Evolutionary conservation across 2,888 invertebrate genomes (phyloP).

Genomic region (Melinaea menophilus): DNA sequence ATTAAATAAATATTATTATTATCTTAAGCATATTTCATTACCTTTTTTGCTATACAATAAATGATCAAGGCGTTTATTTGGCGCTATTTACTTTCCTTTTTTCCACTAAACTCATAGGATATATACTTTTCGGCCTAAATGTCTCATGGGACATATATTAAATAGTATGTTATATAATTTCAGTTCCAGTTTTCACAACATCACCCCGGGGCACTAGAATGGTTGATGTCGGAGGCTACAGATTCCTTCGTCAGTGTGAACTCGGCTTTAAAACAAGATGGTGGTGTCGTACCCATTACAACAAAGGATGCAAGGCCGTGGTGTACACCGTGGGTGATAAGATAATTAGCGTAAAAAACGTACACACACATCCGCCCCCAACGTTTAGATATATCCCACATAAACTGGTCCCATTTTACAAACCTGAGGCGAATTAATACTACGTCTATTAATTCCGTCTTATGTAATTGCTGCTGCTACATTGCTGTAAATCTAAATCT

Average conservation of each 20-base stretch:
- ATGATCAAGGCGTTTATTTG: too few relatives aligned
- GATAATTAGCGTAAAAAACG: constrained; percentile 36
- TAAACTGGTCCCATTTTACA: background rate
- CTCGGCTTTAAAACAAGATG: constrained; percentile 42
- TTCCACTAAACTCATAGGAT: too few relatives aligned
- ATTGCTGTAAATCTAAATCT: too few relatives aligned
- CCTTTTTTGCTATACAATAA: too few relatives aligned
- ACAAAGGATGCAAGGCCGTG: constrained; percentile 41
- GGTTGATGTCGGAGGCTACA: constrained; percentile 38
- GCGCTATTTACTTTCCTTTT: too few relatives aligned
- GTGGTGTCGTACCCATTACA: constrained; percentile 44
- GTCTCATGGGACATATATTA: background rate
- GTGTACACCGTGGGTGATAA: constrained; percentile 35
- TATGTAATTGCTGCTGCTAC: too few relatives aligned
- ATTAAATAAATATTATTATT: too few relatives aligned
- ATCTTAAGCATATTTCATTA: too few relatives aligned
- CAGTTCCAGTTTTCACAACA: constrained; percentile 33
- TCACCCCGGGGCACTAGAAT: constrained; percentile 38
- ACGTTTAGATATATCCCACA: constrained; percentile 10
- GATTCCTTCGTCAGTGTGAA: constrained; percentile 37
- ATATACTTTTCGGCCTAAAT: too few relatives aligned
- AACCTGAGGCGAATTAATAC: too few relatives aligned
- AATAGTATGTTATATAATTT: constrained; percentile 5
- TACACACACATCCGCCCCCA: constrained; percentile 37
- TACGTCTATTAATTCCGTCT: too few relatives aligned